Conservation (phyloP, 2,888 invertebrate genomes). For the Iselma pallidipennis region DNA sequence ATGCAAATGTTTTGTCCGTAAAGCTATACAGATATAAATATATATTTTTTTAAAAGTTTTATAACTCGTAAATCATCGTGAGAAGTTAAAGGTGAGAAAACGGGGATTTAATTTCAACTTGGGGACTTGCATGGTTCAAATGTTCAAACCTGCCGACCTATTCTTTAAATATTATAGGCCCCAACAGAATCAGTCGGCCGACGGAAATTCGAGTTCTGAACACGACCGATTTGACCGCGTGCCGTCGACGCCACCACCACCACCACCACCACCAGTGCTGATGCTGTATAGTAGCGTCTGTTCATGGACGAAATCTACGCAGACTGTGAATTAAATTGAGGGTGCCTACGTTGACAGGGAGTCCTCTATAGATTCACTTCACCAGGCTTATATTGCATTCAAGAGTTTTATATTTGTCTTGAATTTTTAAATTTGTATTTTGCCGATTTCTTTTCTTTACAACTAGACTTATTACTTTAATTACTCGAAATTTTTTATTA, state of each 20-base stretch:
- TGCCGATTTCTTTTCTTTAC: no score
- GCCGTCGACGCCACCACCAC: not conserved
- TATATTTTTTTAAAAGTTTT: constrained; percentile 48
- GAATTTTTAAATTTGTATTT: no score
- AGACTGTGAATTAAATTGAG: not conserved
- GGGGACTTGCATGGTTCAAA: constrained; percentile 40
- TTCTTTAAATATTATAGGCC: constrained; percentile 16
- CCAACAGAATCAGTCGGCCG: constrained; percentile 5
- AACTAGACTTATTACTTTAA: no score
- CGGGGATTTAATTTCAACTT: constrained; percentile 49
- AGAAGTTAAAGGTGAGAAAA: constrained; percentile 47
- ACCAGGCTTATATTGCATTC: not conserved
- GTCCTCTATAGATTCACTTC: not conserved
- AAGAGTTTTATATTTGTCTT: not conserved
- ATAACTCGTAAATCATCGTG: constrained; percentile 49
- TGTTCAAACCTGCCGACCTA: constrained; percentile 12
- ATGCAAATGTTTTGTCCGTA: constrained; percentile 39
- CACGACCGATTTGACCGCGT: not conserved
- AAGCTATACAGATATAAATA: constrained; percentile 8
- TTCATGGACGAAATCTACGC: not conserved
- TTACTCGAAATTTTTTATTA: no score
- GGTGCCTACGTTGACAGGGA: not conserved
- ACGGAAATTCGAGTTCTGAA: not conserved
- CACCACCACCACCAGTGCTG: not conserved
- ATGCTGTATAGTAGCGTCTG: not conserved